phyloP scores from a whole-genome alignment of 2,888 invertebrate genomes.

The Linnaemya vulpina region DNA sequence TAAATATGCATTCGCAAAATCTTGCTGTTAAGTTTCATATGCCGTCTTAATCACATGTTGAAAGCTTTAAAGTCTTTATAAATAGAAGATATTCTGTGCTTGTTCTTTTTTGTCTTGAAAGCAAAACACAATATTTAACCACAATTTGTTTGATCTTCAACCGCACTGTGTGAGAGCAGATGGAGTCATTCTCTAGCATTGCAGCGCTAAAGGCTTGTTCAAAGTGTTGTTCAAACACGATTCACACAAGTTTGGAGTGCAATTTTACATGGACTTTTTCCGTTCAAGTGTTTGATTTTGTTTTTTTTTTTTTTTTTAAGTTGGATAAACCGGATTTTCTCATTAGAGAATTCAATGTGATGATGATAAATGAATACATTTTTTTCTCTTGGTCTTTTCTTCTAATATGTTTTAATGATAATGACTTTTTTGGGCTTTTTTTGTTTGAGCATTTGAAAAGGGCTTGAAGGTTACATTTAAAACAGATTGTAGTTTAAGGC shows the following conservation, averaged over 20 bases:
- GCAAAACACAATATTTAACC: constrained; percentile 46
- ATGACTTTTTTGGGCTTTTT: constrained; percentile 23
- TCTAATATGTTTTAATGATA: constrained; percentile 29
- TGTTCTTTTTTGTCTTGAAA: constrained; percentile 4
- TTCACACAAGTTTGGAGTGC: constrained; percentile 35
- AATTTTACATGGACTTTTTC: constrained; percentile 29
- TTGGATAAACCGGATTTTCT: constrained; percentile 57
- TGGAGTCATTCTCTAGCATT: constrained; percentile 12
- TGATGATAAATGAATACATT: constrained; percentile 43
- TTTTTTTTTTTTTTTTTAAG: constrained; percentile 7
- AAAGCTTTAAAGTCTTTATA: constrained; percentile 58
- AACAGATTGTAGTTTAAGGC: not conserved
- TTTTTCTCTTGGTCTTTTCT: constrained; percentile 16
- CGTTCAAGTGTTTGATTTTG: constrained; percentile 16
- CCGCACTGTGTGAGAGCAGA: constrained; percentile 41
- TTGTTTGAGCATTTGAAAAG: not conserved
- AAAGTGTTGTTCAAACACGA: constrained; percentile 53
- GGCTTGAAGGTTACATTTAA: not conserved
- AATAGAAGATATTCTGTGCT: constrained; percentile 10
- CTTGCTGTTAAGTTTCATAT: constrained; percentile 40
- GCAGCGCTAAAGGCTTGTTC: constrained; percentile 20
- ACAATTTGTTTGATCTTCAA: constrained; percentile 63
- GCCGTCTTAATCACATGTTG: constrained; percentile 52
- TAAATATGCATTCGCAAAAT: constrained; percentile 35
- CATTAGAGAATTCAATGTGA: constrained; percentile 40